A percentile compares a stretch with the other conserved stretches of the same genome.
These are phyloP conservation scores for human (Homo sapiens) DNA, from an alignment of 2,113 vertebrate genomes.

Conservation along the genomic window DNA sequence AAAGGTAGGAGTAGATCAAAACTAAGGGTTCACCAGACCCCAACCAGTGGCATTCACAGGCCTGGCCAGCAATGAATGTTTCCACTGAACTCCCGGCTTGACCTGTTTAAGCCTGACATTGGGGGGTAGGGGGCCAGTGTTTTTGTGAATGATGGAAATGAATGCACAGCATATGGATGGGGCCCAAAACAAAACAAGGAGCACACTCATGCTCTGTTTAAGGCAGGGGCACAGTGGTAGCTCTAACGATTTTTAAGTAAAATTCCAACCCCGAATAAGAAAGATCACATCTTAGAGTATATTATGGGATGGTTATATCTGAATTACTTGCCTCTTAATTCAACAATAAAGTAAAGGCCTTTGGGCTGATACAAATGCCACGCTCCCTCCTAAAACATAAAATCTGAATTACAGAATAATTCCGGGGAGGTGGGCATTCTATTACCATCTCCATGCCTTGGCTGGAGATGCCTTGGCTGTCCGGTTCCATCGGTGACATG, in stretches of 20 bases:
- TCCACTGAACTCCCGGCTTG: not conserved
- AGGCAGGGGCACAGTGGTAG: fast-evolving
- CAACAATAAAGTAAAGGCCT: not conserved
- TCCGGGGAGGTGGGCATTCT: fast-evolving
- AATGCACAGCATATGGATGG: fast-evolving
- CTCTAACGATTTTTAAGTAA: not conserved
- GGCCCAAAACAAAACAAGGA: not conserved
- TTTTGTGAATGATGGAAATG: not conserved
- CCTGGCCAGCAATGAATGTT: not conserved
- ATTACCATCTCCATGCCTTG: fast-evolving
- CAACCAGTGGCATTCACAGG: not conserved
- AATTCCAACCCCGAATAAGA: not conserved
- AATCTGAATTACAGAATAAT: not conserved
- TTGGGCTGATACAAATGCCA: not conserved
- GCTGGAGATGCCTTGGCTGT: too few relatives aligned
- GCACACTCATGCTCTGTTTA: not conserved
- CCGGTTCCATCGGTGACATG: constrained; percentile 27
- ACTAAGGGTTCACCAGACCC: not conserved
- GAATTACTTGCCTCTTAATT: not conserved
- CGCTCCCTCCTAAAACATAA: not conserved
- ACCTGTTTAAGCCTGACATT: not conserved
- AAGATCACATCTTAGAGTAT: not conserved
- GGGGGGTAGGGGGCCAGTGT: too few relatives aligned
- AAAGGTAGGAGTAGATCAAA: not conserved
- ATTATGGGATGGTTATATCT: not conserved